phyloP scores from a whole-genome alignment of 37 sponge, comb jelly and placozoan genomes.

The Beroe ovata region DNA sequence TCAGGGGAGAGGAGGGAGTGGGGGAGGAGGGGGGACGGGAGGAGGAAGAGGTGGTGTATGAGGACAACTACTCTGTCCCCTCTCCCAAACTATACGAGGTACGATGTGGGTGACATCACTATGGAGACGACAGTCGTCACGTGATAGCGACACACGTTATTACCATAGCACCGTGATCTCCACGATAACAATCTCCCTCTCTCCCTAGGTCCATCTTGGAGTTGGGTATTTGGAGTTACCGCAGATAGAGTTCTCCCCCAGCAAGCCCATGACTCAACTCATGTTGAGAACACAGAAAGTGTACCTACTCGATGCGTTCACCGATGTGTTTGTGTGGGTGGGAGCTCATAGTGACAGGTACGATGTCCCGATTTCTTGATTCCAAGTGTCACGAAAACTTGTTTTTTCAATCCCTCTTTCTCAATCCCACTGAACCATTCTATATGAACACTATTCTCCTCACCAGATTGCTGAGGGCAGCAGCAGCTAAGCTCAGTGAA shows the following conservation, averaged over 20 bases:
- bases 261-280: constrained; percentile 11
- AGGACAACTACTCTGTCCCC: constrained; percentile 50
- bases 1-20: too few relatives aligned
- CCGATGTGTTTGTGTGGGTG: constrained; percentile 67
- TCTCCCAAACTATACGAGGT: constrained; percentile 57
- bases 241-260: constrained; percentile 70
- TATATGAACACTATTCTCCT: too few relatives aligned
- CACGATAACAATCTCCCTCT: not conserved
- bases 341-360: constrained; percentile 63
- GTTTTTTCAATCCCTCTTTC: too few relatives aligned
- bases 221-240: constrained; percentile 93
- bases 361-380: too few relatives aligned
- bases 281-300: constrained; percentile 40
- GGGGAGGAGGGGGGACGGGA: too few relatives aligned
- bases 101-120: too few relatives aligned
- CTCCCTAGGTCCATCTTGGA: constrained; percentile 72
- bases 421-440: too few relatives aligned
- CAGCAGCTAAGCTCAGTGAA: constrained; percentile 79
- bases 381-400: too few relatives aligned
- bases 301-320: constrained; percentile 47
- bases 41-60: not conserved
- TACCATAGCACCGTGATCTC: too few relatives aligned
- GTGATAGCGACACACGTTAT: too few relatives aligned
- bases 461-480: constrained; percentile 79
- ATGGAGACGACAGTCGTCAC: too few relatives aligned